Evolutionary conservation across 1,140 invertebrate genomes (phyloP), one percentile per base, ranked within the genome.

Genomic region (Cecropterus lyciades): DNA sequence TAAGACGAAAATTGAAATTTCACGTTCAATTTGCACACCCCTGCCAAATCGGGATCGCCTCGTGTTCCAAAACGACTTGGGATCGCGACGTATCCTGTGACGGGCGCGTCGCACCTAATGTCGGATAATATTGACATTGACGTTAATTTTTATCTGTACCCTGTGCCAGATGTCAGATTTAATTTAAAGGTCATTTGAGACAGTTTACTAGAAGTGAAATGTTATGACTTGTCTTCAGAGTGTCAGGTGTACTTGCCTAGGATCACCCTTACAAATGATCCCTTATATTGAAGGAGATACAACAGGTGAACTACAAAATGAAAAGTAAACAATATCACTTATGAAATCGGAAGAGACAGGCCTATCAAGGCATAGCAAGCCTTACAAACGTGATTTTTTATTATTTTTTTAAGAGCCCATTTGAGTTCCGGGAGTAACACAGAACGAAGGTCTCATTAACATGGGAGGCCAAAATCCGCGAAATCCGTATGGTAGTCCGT

Each of bases 1-100:
- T 11, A 43, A 43, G 5, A 43, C n/a, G n/a, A 43, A 14, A 43
- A 43, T 43, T 43, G n/a, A 43, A 43, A 43, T 43, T 14, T 14
- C 40, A 43, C 40, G 13, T 43, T 43, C n/a, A 14, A 43, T 43
- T 43, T 14, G 40, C 40, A 43, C 13, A 14, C 13, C 13, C 13
- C 40, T 2, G 13, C 40, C 2, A 43, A 43, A 43, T 14, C 40
- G 13, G n/a, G 13, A 43, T 14, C 40, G 33, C 33, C 11, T n/a
- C 33, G 33, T 37, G 9, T 37, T 37, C 13, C 40, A 6, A 14
- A 6, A 43, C 10, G 33, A 37, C 11, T 37, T 37, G 33, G 33
- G 33, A 37, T 11, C 33, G 33, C 33, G 33, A 6, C n/a, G 0
- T 11, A 13, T 43, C n/a, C 40, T 13, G 13, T 11, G 37, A 11